Evolutionary conservation across 2,113 vertebrate species (phyloP).

Genomic region (Otis tarda): DNA sequence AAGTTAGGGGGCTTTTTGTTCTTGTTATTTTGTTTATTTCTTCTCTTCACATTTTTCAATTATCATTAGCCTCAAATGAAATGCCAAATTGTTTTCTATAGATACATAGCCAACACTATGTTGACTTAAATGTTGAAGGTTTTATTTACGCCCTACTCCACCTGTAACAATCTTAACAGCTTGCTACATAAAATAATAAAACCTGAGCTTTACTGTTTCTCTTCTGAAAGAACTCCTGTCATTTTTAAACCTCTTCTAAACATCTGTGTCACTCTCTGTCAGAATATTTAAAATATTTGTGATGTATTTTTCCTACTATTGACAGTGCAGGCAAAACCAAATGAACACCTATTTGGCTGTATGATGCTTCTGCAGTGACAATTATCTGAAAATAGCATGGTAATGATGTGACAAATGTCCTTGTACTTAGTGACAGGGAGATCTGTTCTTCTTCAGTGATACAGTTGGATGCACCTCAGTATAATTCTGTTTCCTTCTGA

Average conservation of each 20-base stretch:
- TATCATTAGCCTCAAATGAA: neutral
- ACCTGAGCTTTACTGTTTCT: neutral
- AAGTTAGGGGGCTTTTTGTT: neutral
- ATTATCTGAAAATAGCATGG: neutral
- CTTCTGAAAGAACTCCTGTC: neutral
- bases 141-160: neutral
- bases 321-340: neutral
- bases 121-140: neutral
- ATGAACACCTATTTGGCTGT: neutral
- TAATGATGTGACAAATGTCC: conserved; percentile 19
- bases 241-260: neutral
- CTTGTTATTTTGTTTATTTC: neutral
- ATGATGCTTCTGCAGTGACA: neutral
- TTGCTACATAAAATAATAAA: neutral
- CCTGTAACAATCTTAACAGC: neutral
- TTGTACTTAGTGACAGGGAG: neutral
- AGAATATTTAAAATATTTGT: neutral
- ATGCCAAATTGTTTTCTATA: neutral
- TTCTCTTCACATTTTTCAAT: neutral
- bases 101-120: neutral
- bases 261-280: neutral
- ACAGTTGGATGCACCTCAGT: neutral
- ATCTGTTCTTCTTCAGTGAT: neutral
- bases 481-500: neutral
- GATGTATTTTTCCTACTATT: neutral